Base-by-base conservation (phyloP, 2,888 invertebrate species). In the Drosophila paranaensis region DNA sequence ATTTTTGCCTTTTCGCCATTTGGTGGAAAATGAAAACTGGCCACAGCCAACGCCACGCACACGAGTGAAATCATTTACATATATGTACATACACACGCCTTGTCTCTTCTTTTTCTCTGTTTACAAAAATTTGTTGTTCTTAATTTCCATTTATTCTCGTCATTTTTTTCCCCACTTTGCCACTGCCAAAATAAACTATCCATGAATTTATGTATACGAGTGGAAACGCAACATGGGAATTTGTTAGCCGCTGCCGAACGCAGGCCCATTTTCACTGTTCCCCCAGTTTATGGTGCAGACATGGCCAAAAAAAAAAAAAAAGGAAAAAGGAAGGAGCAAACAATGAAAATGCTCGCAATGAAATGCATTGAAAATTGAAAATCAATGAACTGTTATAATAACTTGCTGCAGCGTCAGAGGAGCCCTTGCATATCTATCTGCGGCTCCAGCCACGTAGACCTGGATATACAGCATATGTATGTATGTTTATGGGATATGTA, bases 381-480 rank as follows among this genome's bases (percentile, higher is more conserved):
- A 88, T 87, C 87, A 87, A 88, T 87, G 90, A 87, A 87, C 87
- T 88, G 90, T 88, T 86, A 90, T 87, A 89, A 87, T 87, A 83
- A 89, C 90, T 88, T 83, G 74, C 81, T 82, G 76, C 86, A 79
- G 81, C 80, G 74, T 78, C 88, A 76, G 81, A 84, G 54, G 27
- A 70, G 73, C 76, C 83, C 71, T 51, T 53, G 61, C 51, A 64
- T 42, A 46, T 74, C 58, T 61, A 54, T 70, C 50, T 45, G 54
- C 16, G 27, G 27, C 58, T 48, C 27, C 37, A 48, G 16, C 37
- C 37, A 55, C 16, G 55, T 55, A 30, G 13, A 42, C 27, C 40
- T 13, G 58, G 16, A 58, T 37, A 58, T 48, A 9, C 39, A 35
- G 16, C 51, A 27, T 14, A 39, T 39, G 40, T 55, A 45, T 42